Percentiles rank a stretch among this genome's conserved stretches.
These are phyloP conservation scores for Dicyrtoma fusca DNA, from an alignment of 2,888 invertebrate species.

Conservation along the genomic window DNA sequence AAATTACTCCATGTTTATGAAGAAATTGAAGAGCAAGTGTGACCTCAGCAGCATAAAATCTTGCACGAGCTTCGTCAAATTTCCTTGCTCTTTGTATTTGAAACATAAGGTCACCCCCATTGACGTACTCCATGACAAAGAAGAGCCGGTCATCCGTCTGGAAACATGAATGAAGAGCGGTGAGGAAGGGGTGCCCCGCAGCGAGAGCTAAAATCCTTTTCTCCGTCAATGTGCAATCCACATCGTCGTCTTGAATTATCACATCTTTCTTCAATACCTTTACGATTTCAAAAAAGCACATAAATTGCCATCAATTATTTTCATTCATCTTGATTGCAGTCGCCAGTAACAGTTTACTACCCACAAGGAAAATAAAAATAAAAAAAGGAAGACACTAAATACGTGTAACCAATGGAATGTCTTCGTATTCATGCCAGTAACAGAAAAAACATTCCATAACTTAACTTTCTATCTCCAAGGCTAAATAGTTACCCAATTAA, in stretches of 20 bases:
- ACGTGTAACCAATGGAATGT: no score
- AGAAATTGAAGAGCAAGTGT: constrained; percentile 96
- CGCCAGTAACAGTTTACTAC: no score
- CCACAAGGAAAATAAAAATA: neutral
- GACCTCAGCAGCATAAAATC: constrained; percentile 98
- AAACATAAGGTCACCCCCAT: constrained; percentile 98
- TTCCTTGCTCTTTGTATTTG: constrained; percentile 98
- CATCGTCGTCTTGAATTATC: constrained; percentile 98
- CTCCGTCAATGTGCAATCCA: constrained; percentile 99
- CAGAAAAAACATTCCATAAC: no score
- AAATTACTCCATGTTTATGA: constrained; percentile 95
- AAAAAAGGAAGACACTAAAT: no score
- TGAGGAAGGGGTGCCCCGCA: constrained; percentile 97
- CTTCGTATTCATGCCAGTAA: no score
- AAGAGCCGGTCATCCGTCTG: constrained; percentile 95
- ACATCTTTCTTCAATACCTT: constrained; percentile 93
- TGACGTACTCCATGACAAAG: constrained; percentile 99
- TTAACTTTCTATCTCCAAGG: no score
- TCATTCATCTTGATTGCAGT: no score
- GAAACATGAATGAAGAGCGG: constrained; percentile 95
- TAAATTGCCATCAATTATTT: constrained; percentile 2
- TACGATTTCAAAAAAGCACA: constrained; percentile 4
- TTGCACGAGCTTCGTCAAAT: constrained; percentile 92
- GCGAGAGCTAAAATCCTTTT: constrained; percentile 94
- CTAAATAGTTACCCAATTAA: no score